Percentiles rank a stretch among this genome's conserved stretches.
phyloP scores from a whole-genome alignment of 2,113 vertebrate genomes.

The Oncorhynchus kisutch region DNA sequence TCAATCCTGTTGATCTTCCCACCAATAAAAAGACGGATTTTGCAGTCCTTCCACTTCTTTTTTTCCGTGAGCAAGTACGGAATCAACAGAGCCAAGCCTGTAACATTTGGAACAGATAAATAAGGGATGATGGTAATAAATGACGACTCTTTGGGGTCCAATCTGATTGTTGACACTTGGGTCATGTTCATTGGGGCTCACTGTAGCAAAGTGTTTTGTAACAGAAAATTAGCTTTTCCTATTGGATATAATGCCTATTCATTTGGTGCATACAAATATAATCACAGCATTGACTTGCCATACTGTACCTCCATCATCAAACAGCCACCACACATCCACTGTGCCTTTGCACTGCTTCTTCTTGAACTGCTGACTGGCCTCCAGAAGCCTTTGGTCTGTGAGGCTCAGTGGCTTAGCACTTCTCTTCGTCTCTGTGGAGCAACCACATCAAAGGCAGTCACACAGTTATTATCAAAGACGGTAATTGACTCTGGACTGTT shows the following conservation, averaged over 20 bases:
- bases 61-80: constrained; percentile 93
- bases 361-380: constrained; percentile 89
- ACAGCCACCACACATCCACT: constrained; percentile 98
- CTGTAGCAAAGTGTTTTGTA: no score
- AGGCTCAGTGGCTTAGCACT: constrained; percentile 75
- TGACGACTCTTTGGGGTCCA: background rate
- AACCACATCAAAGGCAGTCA: constrained; percentile 2
- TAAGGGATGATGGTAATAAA: no score
- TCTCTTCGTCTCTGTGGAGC: constrained; percentile 76
- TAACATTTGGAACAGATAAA: background rate
- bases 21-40: constrained; percentile 76
- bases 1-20: constrained; percentile 96
- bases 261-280: background rate
- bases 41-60: constrained; percentile 77
- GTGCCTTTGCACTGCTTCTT: constrained; percentile 95
- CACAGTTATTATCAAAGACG: background rate
- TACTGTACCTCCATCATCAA: constrained; percentile 92
- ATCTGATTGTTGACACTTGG: background rate
- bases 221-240: no score
- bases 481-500: background rate
- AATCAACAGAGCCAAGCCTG: constrained; percentile 92
- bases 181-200: background rate
- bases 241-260: no score
- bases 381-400: constrained; percentile 87
- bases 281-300: background rate